Conservation (phyloP, 2,113 vertebrate genomes). For the Thomomys bottae region DNA sequence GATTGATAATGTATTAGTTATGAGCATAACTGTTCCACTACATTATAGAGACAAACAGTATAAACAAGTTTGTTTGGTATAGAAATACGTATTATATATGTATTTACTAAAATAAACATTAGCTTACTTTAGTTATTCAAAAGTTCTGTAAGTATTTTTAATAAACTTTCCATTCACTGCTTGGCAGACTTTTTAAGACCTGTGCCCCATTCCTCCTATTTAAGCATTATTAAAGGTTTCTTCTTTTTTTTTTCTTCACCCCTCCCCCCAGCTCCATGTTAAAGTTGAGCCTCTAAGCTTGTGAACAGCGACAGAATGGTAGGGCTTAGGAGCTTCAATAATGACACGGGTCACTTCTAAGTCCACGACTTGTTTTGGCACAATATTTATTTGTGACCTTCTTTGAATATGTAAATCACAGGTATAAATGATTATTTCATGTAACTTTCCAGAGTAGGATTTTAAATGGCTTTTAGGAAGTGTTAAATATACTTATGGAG, state of each 20-base stretch:
- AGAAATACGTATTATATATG: neutral
- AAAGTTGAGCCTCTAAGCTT: neutral
- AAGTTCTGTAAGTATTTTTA: constrained; percentile 8
- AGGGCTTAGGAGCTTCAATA: constrained; percentile 10
- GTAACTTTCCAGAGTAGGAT: neutral
- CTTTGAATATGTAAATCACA: constrained; percentile 12
- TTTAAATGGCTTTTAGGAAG: constrained; percentile 5
- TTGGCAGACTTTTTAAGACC: neutral
- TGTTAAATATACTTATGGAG: neutral
- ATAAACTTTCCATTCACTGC: neutral
- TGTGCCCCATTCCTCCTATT: neutral
- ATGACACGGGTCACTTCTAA: constrained; percentile 36
- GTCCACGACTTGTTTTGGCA: constrained; percentile 19
- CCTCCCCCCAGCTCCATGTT: neutral
- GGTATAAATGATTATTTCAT: neutral
- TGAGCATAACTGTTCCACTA: neutral
- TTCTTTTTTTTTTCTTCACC: neutral
- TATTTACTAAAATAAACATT: constrained; percentile 13
- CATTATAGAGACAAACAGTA: neutral
- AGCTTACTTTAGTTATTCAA: neutral
- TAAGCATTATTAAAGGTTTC: neutral
- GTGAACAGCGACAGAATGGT: constrained; percentile 3
- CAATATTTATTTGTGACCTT: neutral
- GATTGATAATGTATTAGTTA: constrained; percentile 49
- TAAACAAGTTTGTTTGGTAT: neutral